Percentiles rank a stretch among this genome's conserved stretches.
Conservation (phyloP, 2,797 vertebrate species). For the Malacoctenus gilli region DNA sequence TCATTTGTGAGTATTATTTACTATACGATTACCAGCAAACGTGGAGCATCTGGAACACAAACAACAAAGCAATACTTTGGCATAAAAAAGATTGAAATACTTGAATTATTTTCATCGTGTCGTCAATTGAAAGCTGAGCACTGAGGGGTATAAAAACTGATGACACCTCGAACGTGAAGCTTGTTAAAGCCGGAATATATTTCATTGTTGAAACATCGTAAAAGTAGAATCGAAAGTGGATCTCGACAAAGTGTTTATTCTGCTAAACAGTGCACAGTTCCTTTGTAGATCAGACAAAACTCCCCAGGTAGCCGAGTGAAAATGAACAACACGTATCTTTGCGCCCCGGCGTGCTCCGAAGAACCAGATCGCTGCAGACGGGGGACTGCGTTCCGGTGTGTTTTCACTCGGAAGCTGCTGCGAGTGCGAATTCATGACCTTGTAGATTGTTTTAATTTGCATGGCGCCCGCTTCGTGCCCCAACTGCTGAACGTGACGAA, state of each 20-base stretch:
- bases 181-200: not conserved
- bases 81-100: slow-evolving; percentile 4
- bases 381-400: slow-evolving; percentile 12
- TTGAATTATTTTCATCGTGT: not conserved
- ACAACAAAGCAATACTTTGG: slow-evolving; percentile 3
- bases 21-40: not conserved
- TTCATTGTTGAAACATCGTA: slow-evolving; percentile 4
- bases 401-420: not conserved
- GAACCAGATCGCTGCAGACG: slow-evolving; percentile 10
- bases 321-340: slow-evolving; percentile 25
- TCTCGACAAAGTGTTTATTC: slow-evolving; percentile 13
- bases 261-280: slow-evolving; percentile 2
- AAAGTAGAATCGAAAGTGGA: slow-evolving; percentile 19
- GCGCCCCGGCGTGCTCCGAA: slow-evolving; percentile 10
- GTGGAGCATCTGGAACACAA: not conserved
- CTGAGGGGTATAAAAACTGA: slow-evolving; percentile 8
- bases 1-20: not conserved
- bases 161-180: not conserved
- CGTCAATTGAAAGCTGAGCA: not conserved
- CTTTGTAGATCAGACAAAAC: slow-evolving; percentile 27
- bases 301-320: slow-evolving; percentile 9
- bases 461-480: slow-evolving; percentile 8
- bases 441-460: slow-evolving; percentile 12
- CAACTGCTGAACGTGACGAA: slow-evolving; percentile 25
- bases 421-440: slow-evolving; percentile 6